A percentile compares a stretch with the other conserved stretches of the same genome.
Evolutionary conservation across 2,113 vertebrate species (phyloP).

Genomic region (Clarias macrocephalus): DNA sequence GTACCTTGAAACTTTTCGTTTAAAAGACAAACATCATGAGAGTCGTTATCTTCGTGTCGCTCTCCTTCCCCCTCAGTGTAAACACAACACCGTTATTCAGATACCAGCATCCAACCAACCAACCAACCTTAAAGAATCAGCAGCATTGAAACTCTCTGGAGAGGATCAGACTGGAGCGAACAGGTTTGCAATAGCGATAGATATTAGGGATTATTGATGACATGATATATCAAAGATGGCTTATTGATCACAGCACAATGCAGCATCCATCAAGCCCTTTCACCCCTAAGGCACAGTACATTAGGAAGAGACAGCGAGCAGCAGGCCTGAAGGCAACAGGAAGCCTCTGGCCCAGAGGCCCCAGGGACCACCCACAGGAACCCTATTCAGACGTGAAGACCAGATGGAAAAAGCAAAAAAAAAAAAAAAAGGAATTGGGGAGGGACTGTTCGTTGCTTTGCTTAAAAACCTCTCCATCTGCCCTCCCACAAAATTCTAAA

Average conservation of each 20-base stretch:
- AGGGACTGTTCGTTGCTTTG: constrained; percentile 14
- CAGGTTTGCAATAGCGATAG: neutral
- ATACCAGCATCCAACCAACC: constrained; percentile 29
- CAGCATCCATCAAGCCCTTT: neutral
- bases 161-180: constrained; percentile 2
- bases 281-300: constrained; percentile 24
- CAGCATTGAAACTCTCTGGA: constrained; percentile 37
- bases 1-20: constrained; percentile 29
- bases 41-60: neutral
- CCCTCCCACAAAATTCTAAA: constrained; percentile 46
- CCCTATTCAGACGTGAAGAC: constrained; percentile 37
- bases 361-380: constrained; percentile 67
- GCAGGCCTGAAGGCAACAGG: constrained; percentile 45
- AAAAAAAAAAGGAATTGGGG: constrained; percentile 41
- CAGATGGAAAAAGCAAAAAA: constrained; percentile 60
- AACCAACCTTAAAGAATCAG: constrained; percentile 22
- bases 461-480: constrained; percentile 43
- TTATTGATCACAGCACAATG: constrained; percentile 23
- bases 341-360: constrained; percentile 47
- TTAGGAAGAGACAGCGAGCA: constrained; percentile 29
- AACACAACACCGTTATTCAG: constrained; percentile 44
- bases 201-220: constrained; percentile 2
- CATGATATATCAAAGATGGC: neutral
- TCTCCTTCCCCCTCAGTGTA: constrained; percentile 13
- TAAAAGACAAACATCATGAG: neutral